phyloP scores from a whole-genome alignment of 2,797 vertebrate genomes.

The Channallabes apus region DNA sequence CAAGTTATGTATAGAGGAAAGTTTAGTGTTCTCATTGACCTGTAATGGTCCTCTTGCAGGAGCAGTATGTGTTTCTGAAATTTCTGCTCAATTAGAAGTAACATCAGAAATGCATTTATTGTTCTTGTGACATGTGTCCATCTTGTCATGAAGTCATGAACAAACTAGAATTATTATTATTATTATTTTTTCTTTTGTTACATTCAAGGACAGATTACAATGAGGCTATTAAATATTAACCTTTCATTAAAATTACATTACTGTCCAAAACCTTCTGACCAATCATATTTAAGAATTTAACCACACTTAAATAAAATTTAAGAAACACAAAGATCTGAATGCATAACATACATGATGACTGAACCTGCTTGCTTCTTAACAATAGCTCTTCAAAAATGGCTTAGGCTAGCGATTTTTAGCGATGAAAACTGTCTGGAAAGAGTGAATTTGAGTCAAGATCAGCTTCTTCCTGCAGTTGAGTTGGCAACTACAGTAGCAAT shows the following conservation, averaged over 20 bases:
- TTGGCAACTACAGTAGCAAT: neutral
- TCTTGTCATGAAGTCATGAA: too few species aligned
- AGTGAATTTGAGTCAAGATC: neutral
- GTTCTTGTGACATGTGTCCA: too few species aligned
- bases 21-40: too few species aligned
- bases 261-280: neutral
- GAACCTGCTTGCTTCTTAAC: neutral
- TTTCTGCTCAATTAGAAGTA: too few species aligned
- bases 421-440: too few species aligned
- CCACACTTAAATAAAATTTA: neutral
- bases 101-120: too few species aligned
- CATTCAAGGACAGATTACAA: neutral
- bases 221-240: neutral
- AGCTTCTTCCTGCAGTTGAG: neutral
- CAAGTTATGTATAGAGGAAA: too few species aligned
- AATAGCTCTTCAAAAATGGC: neutral
- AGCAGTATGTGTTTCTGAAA: too few species aligned
- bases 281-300: neutral
- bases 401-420: neutral
- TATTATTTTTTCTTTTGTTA: too few species aligned
- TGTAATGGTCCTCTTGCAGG: too few species aligned
- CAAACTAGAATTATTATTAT: neutral
- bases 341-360: neutral
- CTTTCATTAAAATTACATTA: neutral
- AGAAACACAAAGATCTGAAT: neutral